Conservation (phyloP, 2,113 vertebrate species). For the Struthidea cinerea region DNA sequence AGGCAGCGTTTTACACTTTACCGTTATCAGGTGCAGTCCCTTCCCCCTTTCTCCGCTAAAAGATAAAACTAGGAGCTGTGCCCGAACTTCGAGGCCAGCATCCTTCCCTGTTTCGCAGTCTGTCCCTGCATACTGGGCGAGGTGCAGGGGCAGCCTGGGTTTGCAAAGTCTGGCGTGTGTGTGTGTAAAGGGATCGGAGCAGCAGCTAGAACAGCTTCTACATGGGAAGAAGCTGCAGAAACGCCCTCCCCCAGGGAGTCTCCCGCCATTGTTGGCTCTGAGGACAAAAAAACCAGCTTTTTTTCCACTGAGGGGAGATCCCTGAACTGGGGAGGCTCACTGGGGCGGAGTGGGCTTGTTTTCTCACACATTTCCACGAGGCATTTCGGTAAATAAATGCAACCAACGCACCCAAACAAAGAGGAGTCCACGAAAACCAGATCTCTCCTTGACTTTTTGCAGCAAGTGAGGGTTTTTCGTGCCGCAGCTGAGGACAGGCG, state of each 20-base stretch:
- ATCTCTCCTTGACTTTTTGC: neutral
- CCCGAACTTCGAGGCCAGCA: neutral
- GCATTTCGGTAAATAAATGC: neutral
- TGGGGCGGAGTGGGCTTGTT: neutral
- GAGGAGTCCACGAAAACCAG: neutral
- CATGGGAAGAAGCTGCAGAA: neutral
- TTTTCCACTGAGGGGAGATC: neutral
- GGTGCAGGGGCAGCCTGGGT: neutral
- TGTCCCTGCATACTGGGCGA: neutral
- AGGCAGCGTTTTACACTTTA: neutral
- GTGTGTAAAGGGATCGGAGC: too few relatives aligned
- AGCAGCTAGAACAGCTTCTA: neutral
- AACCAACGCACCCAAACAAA: neutral
- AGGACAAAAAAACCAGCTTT: neutral
- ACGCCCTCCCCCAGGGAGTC: neutral
- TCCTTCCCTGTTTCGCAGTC: neutral
- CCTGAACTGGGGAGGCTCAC: rapidly evolving
- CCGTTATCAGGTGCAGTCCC: neutral
- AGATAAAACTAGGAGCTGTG: neutral
- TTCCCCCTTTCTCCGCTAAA: neutral
- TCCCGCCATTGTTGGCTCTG: neutral
- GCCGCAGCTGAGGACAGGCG: too few relatives aligned
- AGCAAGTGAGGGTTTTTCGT: neutral
- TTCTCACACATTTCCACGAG: neutral
- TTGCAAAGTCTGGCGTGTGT: neutral